Conservation (phyloP, 2,888 invertebrate species). For the Drosophila birchii region DNA sequence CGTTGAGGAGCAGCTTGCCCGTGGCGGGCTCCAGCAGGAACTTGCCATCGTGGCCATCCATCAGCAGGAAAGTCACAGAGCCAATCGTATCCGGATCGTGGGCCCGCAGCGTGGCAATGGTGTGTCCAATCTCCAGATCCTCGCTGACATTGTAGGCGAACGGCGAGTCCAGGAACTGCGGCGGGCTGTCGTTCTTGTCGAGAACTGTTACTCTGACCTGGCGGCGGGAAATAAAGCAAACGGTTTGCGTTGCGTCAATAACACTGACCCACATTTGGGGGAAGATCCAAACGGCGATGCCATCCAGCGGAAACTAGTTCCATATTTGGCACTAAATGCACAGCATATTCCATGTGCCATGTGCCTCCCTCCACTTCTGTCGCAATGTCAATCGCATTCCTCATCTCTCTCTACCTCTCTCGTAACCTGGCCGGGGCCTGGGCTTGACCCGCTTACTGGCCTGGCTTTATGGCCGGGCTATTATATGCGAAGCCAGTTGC, state of each 20-base stretch:
- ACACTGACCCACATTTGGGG: slow-evolving; percentile 30
- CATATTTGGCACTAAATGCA: slow-evolving; percentile 44
- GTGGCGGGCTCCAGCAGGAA: slow-evolving; percentile 90
- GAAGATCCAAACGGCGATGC: slow-evolving; percentile 9
- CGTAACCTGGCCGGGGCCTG: slow-evolving; percentile 17
- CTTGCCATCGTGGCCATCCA: slow-evolving; percentile 88
- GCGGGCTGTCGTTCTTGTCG: slow-evolving; percentile 98
- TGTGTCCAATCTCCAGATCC: slow-evolving; percentile 92
- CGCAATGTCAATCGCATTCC: slow-evolving; percentile 47
- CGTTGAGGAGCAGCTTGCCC: slow-evolving; percentile 90
- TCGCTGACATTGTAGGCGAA: slow-evolving; percentile 92
- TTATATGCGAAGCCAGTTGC: slow-evolving; percentile 10
- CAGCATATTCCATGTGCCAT: slow-evolving; percentile 22
- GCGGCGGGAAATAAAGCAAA: slow-evolving; percentile 78
- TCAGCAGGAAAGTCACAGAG: slow-evolving; percentile 90
- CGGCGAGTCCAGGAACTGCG: slow-evolving; percentile 91
- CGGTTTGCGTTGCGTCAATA: slow-evolving; percentile 32
- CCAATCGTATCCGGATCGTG: slow-evolving; percentile 95
- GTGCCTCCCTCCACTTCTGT: slow-evolving; percentile 30
- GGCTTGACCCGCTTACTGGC: slow-evolving; percentile 39
- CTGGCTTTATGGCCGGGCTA: slow-evolving; percentile 4
- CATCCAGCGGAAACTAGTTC: slow-evolving; percentile 38
- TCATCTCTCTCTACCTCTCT: slow-evolving; percentile 42
- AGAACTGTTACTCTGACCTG: slow-evolving; percentile 94
- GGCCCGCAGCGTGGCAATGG: slow-evolving; percentile 91